These are phyloP conservation scores for Rhogogaster chlorosoma DNA, from an alignment of 2,888 invertebrate species.

Conservation along the genomic window DNA sequence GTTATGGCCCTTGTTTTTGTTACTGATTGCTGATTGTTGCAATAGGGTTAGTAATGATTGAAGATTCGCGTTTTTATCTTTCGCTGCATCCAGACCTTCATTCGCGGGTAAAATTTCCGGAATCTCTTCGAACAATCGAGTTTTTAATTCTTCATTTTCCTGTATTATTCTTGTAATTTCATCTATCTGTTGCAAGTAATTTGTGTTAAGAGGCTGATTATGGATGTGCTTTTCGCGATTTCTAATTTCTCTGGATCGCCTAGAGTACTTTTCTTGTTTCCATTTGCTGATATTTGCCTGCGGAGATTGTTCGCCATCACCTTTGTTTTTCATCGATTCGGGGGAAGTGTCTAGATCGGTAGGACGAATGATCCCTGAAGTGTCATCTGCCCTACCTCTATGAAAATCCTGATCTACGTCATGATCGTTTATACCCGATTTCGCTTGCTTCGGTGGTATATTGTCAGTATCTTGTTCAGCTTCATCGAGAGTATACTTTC, in stretches of 20 bases:
- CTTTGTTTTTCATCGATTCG: neutral
- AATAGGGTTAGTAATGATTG: conserved; percentile 18
- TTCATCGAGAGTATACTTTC: conserved; percentile 1
- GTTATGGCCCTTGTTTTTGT: conserved; percentile 23
- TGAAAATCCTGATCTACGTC: conserved; percentile 25
- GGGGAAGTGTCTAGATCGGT: conserved; percentile 15
- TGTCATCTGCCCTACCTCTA: conserved; percentile 31
- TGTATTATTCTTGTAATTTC: conserved; percentile 30
- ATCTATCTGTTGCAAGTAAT: conserved; percentile 22
- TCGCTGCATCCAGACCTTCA: neutral
- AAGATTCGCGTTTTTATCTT: conserved; percentile 9
- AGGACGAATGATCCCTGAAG: conserved; percentile 25
- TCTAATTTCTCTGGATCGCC: conserved; percentile 5
- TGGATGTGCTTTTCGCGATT: conserved; percentile 26
- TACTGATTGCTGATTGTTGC: conserved; percentile 4
- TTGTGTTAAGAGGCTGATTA: conserved; percentile 24
- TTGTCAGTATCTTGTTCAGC: neutral
- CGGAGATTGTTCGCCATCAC: neutral
- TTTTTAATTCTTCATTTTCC: conserved; percentile 27
- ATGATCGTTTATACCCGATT: conserved; percentile 7
- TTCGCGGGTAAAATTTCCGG: conserved; percentile 16
- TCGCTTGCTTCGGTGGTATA: neutral
- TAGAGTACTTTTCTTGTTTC: conserved; percentile 31
- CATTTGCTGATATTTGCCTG: neutral
- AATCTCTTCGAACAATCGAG: conserved; percentile 6